Base-by-base conservation (phyloP, 1,140 invertebrate genomes). In the Heliothis subflexa region DNA sequence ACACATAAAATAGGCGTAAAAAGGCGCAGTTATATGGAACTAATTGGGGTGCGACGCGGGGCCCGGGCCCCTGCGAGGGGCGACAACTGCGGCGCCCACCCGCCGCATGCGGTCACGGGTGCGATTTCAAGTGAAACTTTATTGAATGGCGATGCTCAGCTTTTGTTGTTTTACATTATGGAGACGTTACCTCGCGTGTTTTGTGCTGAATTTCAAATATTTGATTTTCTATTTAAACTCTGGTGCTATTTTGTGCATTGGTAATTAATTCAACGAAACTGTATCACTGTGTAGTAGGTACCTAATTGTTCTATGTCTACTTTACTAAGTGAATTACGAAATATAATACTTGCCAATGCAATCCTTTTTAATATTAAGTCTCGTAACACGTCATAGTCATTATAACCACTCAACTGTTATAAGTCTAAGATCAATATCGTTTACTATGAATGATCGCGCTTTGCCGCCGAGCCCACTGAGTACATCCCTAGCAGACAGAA, bases 1-100 rank as follows among this genome's bases (percentile, higher is more conserved):
- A 85, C 83, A 85, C 79, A 84, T 81, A 77, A 83, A 82, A 83
- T 77, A 81, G 82, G 81, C 78, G 83, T 81, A 86, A 88, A 88
- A 86, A 87, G 84, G 72, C 82, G 72, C 75, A 78, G 64, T 89
- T 86, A 91, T 90, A 88, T 81, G 83, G 83, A 87, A 88, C 85
- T 89, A 89, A 89, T 90, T 89, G 89, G 85, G 81, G 85, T 86
- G 81, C 80, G 84, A 85, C 83, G 75, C 28, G 66, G 18, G 64
- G 21, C 21, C 45, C 12, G 18, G 33, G 47, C 47, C 13, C 12
- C 52, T 55, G 25, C 16, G 45, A 25, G 68, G 57, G 77, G 25
- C 62, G 71, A 76, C 72, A 71, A 79, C 75, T 74, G 82, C n/a
- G 59, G 28, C 77, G 25, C 40, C 76, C 76, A 79, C 83, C 81